phyloP scores from a whole-genome alignment of 2,888 invertebrate species.

The Aphodius granarius region DNA sequence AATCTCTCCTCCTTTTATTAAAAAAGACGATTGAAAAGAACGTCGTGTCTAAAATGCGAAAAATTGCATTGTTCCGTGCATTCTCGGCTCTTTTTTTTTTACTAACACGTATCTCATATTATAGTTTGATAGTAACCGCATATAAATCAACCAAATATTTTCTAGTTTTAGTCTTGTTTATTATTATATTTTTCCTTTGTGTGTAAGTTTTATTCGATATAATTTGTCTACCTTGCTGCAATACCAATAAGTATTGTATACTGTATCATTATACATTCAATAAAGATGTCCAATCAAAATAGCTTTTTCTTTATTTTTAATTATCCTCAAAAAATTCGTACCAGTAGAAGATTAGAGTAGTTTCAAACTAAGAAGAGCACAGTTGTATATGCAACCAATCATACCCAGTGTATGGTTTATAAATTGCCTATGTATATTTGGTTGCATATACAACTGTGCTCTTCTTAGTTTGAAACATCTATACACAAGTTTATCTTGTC shows the following conservation, averaged over 20 bases:
- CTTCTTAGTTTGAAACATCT: too few relatives aligned
- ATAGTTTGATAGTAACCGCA: constrained; percentile 8
- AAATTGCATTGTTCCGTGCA: constrained; percentile 21
- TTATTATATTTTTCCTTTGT: constrained; percentile 12
- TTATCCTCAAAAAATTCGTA: too few relatives aligned
- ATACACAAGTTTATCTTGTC: too few relatives aligned
- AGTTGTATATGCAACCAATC: too few relatives aligned
- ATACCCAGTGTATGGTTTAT: too few relatives aligned
- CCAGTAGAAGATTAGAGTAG: too few relatives aligned
- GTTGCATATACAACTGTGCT: too few relatives aligned
- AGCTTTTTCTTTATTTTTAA: background rate
- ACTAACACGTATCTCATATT: constrained; percentile 10
- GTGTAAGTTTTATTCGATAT: background rate
- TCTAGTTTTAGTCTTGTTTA: constrained; percentile 42
- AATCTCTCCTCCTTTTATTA: constrained; percentile 22
- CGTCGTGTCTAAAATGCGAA: constrained; percentile 16
- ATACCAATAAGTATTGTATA: constrained; percentile 1
- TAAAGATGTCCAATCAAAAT: background rate
- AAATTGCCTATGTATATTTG: too few relatives aligned
- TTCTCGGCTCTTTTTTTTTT: background rate
- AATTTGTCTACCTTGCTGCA: constrained; percentile 4
- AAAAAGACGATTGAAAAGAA: background rate
- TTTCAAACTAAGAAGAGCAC: too few relatives aligned
- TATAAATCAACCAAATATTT: constrained; percentile 48
- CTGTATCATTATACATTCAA: constrained; percentile 25